Evolutionary conservation across 1,140 invertebrate genomes (phyloP), one percentile per base, ranked within the genome.

Genomic region (Diuraphis noxia): DNA sequence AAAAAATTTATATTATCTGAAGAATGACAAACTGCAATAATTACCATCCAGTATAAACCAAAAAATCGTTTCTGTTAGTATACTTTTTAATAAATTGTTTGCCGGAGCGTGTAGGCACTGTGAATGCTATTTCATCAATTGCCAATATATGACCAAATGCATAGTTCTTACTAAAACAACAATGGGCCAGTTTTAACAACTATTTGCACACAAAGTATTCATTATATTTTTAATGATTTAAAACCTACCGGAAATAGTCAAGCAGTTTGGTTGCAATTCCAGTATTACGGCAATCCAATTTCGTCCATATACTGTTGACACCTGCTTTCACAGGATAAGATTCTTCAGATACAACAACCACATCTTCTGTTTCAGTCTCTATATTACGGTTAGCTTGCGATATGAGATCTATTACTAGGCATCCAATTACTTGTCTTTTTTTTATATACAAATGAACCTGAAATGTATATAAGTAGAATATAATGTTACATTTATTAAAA

Each of bases 241-340:
- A 52, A 38, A 84, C 41, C 84, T 93, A 95, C 95, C 94, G 95
- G 9, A 96, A 94, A 84, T 94, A 94, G 92, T 96, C 94, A 88
- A 97, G 93, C 38, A 97, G 93, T 92, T 95, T 95, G 0, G 95
- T 95, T 1, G 96, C 98, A 81, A 98, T 95, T 25, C 96, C 95
- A 92, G 95, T 94, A 82, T 95, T 95, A 2, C 97, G 95, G 92
- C 96, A 94, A 92, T 95, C 94, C n/a, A 94, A 94, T 82, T 96
- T 95, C 2, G 97, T 97, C 98, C 98, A 98, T 23, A 98, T 95
- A 43, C 97, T 95, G 81, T 96, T 96, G 40, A 98, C 94, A 0
- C 96, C 96, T 92, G 96, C 97, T 93, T 96, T 96, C 13, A 96
- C 96, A 17, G 96, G 95, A 91, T 95, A 96, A 5, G 94, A 94